Evolutionary conservation across 2,888 invertebrate genomes (phyloP).

Genomic region (Tortrix viridana): DNA sequence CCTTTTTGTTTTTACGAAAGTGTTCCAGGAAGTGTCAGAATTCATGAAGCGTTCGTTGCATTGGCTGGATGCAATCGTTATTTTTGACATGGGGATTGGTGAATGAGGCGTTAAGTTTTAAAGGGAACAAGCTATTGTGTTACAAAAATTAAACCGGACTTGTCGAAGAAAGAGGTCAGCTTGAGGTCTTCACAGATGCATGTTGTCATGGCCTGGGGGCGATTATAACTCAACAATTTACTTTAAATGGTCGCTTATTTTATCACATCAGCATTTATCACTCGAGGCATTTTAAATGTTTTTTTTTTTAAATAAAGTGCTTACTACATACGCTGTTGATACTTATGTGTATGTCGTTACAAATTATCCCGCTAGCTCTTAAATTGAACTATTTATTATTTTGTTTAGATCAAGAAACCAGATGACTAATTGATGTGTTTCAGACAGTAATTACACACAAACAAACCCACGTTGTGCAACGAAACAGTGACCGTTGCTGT

Average conservation of each 20-base stretch:
- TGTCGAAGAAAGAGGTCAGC: slow-evolving; percentile 3
- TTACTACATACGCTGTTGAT: not conserved
- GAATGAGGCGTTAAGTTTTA: slow-evolving; percentile 11
- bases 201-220: too few species aligned
- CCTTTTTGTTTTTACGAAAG: not conserved
- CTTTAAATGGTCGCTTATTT: too few species aligned
- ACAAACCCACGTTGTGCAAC: slow-evolving; percentile 3
- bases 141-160: slow-evolving; percentile 1
- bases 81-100: slow-evolving; percentile 1
- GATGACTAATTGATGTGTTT: not conserved
- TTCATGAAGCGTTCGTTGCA: slow-evolving; percentile 6
- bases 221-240: too few species aligned
- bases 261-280: not conserved
- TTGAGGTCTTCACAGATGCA: too few species aligned
- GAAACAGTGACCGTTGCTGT: not conserved
- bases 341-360: not conserved
- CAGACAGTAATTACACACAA: not conserved
- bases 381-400: too few species aligned
- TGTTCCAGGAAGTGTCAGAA: slow-evolving; percentile 11
- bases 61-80: slow-evolving; percentile 10
- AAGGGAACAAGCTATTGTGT: slow-evolving; percentile 13
- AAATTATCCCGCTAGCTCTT: too few species aligned
- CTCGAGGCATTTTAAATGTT: not conserved
- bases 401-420: not conserved
- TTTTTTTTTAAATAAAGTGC: too few species aligned